These are phyloP conservation scores for Tenebrio molitor DNA, from an alignment of 1,140 invertebrate genomes.

Conservation along the genomic window DNA sequence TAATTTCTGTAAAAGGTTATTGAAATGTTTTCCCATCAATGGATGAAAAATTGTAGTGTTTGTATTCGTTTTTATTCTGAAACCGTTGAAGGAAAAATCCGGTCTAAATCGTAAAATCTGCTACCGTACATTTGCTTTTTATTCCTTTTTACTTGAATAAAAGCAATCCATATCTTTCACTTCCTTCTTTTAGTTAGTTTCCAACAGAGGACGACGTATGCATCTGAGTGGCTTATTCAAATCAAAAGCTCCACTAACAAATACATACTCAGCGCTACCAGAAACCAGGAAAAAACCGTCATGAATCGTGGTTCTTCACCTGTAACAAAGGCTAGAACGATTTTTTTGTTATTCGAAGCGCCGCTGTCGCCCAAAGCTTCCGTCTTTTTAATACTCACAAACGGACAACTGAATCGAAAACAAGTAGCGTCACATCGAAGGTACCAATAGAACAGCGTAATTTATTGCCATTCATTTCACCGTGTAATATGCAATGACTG, in stretches of 20 bases:
- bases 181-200: constrained; percentile 28
- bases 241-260: constrained; percentile 35
- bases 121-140: constrained; percentile 33
- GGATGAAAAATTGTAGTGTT: constrained; percentile 41
- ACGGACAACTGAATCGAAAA: constrained; percentile 17
- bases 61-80: constrained; percentile 40
- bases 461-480: constrained; percentile 40
- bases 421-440: constrained; percentile 23
- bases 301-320: constrained; percentile 8
- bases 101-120: constrained; percentile 36
- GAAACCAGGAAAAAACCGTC: constrained; percentile 16
- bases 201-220: constrained; percentile 27
- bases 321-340: not conserved
- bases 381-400: constrained; percentile 12
- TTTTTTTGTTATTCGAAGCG: constrained; percentile 8
- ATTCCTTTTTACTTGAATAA: constrained; percentile 32
- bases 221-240: constrained; percentile 40
- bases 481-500: constrained; percentile 28
- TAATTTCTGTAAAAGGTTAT: constrained; percentile 43
- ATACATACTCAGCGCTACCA: constrained; percentile 15
- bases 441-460: constrained; percentile 31
- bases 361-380: constrained; percentile 16
- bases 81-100: constrained; percentile 28
- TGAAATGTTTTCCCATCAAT: constrained; percentile 44
- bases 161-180: constrained; percentile 40